Percentiles rank a stretch among this genome's conserved stretches.
Conservation (phyloP, 2,797 vertebrate genomes). For the Semaprochilodus insignis region DNA sequence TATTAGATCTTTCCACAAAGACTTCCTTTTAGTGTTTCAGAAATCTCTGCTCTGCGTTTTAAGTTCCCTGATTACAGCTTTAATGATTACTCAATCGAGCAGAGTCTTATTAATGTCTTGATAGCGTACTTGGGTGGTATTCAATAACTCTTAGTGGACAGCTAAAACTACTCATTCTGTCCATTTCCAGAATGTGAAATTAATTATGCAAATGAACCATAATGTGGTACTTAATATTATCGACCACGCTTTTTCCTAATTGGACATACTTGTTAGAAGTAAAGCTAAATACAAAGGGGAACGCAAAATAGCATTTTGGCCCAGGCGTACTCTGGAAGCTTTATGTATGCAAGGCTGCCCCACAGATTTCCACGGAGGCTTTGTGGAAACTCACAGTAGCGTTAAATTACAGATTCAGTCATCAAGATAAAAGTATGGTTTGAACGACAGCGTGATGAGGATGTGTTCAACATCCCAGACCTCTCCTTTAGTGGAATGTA, state of each 20-base stretch:
- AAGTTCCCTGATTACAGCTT: not conserved
- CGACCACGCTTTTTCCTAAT: not conserved
- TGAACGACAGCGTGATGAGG: not conserved
- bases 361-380: not conserved
- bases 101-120: not conserved
- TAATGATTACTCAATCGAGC: not conserved
- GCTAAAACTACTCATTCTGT: not conserved
- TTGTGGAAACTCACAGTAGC: constrained; percentile 1
- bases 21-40: not conserved
- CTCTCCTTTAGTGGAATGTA: not conserved
- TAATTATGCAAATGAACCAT: constrained; percentile 11
- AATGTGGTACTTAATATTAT: not conserved
- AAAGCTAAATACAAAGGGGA: not conserved
- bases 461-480: not conserved
- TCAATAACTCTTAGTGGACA: not conserved
- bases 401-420: not conserved
- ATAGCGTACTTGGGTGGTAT: too few relatives aligned
- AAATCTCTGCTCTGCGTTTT: not conserved
- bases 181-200: not conserved
- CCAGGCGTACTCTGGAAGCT: too few relatives aligned
- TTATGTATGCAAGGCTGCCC: not conserved
- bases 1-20: not conserved
- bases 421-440: not conserved
- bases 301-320: too few relatives aligned
- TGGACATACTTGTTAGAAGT: not conserved